A percentile compares a stretch with the other conserved stretches of the same genome.
These are phyloP conservation scores for Dolichotis patagonum DNA, from an alignment of 2,113 vertebrate species.

Conservation along the genomic window DNA sequence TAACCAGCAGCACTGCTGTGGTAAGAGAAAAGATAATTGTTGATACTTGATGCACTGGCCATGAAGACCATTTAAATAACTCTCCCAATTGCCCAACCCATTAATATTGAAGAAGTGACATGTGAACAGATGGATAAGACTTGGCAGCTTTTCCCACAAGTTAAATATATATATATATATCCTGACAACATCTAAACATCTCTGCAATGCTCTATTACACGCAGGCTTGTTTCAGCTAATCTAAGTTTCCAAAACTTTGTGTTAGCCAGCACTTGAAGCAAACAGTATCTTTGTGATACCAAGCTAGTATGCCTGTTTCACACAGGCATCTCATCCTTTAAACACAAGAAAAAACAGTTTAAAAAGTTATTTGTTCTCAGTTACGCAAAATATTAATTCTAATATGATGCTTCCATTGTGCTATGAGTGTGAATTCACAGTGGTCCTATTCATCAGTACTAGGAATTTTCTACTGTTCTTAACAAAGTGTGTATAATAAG, in stretches of 20 bases:
- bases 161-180: not conserved
- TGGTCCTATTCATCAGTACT: not conserved
- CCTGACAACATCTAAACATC: conserved; percentile 28
- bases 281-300: conserved; percentile 36
- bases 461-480: not conserved
- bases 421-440: not conserved
- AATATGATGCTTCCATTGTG: not conserved
- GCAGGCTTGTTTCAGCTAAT: conserved; percentile 63
- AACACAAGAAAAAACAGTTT: not conserved
- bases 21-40: conserved; percentile 47
- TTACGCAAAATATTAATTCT: not conserved
- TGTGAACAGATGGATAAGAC: conserved; percentile 54
- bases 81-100: not conserved
- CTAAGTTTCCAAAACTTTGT: conserved; percentile 62
- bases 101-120: conserved; percentile 47
- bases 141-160: conserved; percentile 46
- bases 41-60: not conserved
- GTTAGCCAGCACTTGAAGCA: conserved; percentile 29
- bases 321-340: not conserved
- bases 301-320: not conserved
- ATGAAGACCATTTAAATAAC: conserved; percentile 63
- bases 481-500: not conserved
- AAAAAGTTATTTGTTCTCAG: not conserved
- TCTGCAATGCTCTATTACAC: conserved; percentile 63
- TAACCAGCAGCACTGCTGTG: conserved; percentile 42